Base-by-base conservation (phyloP, 64 coral and sea anemone genomes). In the Porites australiensis region DNA sequence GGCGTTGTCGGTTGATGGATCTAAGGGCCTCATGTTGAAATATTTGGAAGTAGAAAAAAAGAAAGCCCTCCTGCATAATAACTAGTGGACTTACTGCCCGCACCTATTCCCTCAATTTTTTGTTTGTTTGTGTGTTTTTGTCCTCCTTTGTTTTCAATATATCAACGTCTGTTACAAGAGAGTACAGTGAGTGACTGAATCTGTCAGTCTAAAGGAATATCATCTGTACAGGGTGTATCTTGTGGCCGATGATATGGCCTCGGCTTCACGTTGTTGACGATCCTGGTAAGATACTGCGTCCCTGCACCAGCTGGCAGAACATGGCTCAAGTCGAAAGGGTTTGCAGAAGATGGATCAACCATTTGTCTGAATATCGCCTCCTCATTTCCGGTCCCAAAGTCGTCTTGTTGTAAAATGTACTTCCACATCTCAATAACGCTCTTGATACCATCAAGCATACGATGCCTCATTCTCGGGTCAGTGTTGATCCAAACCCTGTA, bases 141-240 rank as follows among this genome's bases (percentile, higher is more conserved):
- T 37, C 27, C 27, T 37, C 27, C 27, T 37, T 37, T 37, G 53
- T 0, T 55, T 55, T 55, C 53, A 55, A 55, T 7, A 55, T 55
- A 5, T 5, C 5, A 55, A 55, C 53, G 53, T 5, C 5, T 55
- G 5, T 55, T 55, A 5, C 53, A 55, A 55, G 5, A 5, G 53
- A 55, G 10, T 11, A 11, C 53, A 55, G 5, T 11, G 5, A 7
- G 10, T 55, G 53, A 7, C 10, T 55, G 0, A 7, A 55, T 5
- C n/a, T 20, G 3, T 87, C 50, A 87, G 37, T 87, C 85, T 13
- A 87, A 70, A 14, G 85, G 85, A 87, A 87, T 87, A 18, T 73
- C 85, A 13, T 74, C 69, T 11, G 5, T n/a, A n/a, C n/a, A n/a
- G n/a, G n/a, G n/a, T n/a, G n/a, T 23, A 16, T 11, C 69, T 23